Percentiles rank a stretch among this genome's conserved stretches.
Evolutionary conservation across 2,797 vertebrate species (phyloP).

Genomic region (Hozukius guyotensis): DNA sequence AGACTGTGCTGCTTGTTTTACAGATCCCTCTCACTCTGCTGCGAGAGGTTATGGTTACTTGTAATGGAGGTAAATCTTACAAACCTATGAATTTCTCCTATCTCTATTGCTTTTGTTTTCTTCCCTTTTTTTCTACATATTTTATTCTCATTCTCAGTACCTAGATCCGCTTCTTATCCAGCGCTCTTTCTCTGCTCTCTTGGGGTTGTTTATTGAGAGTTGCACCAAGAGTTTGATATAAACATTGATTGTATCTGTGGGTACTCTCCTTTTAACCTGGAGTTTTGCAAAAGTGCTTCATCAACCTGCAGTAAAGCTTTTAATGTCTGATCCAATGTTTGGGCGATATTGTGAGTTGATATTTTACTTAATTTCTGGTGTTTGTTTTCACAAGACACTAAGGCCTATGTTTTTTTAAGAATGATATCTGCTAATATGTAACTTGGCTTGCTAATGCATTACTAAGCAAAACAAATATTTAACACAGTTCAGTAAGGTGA

Average conservation of each 20-base stretch:
- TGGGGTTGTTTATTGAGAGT: constrained; percentile 19
- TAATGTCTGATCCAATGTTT: constrained; percentile 39
- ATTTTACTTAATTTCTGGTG: constrained; percentile 16
- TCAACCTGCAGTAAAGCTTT: neutral
- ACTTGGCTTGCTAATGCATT: constrained; percentile 7
- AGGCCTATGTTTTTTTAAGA: neutral
- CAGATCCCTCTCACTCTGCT: constrained; percentile 88
- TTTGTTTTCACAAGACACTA: constrained; percentile 19
- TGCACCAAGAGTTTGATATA: constrained; percentile 11
- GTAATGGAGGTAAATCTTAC: constrained; percentile 84
- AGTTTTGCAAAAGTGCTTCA: constrained; percentile 18
- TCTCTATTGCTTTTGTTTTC: constrained; percentile 42
- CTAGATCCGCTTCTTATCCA: constrained; percentile 42
- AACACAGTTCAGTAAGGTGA: neutral
- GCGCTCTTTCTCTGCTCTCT: constrained; percentile 45
- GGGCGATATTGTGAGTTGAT: constrained; percentile 30
- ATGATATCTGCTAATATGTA: constrained; percentile 39
- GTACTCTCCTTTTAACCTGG: constrained; percentile 21
- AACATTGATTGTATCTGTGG: constrained; percentile 32
- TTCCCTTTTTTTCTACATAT: constrained; percentile 30
- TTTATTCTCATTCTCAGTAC: constrained; percentile 42
- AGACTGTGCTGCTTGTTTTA: constrained; percentile 88
- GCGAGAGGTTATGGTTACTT: constrained; percentile 86
- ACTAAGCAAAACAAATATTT: constrained; percentile 6
- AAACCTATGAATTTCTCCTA: constrained; percentile 70